Evolutionary conservation across 2,888 invertebrate species (phyloP).

Genomic region (Argyra leucocephala): DNA sequence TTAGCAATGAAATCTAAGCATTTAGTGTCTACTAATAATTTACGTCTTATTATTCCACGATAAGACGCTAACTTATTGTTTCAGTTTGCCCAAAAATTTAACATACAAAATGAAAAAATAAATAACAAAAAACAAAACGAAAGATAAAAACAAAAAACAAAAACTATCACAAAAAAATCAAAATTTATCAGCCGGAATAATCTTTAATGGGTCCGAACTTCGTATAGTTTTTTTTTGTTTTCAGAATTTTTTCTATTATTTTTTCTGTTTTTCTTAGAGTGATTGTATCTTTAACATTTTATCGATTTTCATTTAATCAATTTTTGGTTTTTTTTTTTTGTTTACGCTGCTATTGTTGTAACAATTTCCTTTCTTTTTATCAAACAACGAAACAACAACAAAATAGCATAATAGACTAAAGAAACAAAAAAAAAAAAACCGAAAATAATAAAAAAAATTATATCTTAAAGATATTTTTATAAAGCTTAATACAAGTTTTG

Average conservation of each 20-base stretch:
- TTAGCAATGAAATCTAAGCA: no score
- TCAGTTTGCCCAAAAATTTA: no score
- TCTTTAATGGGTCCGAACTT: neutral
- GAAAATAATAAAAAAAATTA: neutral
- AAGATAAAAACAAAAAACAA: neutral
- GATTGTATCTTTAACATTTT: neutral
- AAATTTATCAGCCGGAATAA: constrained; percentile 6
- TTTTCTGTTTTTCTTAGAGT: neutral
- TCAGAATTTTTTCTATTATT: neutral
- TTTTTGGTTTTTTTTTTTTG: neutral
- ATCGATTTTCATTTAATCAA: constrained; percentile 6
- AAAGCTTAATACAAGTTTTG: neutral
- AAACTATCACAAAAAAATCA: neutral
- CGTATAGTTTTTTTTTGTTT: neutral
- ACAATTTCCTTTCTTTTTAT: neutral
- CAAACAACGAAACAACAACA: no score
- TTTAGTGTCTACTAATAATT: no score
- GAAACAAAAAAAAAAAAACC: no score
- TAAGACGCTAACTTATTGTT: no score
- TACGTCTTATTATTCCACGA: no score
- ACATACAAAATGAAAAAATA: no score
- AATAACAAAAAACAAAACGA: neutral
- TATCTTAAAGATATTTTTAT: constrained; percentile 3
- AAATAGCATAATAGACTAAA: no score
- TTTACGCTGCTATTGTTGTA: neutral